Evolutionary conservation across 1,140 invertebrate species (phyloP), one percentile per base, ranked within the genome.

Genomic region (Ceratina australensis): DNA sequence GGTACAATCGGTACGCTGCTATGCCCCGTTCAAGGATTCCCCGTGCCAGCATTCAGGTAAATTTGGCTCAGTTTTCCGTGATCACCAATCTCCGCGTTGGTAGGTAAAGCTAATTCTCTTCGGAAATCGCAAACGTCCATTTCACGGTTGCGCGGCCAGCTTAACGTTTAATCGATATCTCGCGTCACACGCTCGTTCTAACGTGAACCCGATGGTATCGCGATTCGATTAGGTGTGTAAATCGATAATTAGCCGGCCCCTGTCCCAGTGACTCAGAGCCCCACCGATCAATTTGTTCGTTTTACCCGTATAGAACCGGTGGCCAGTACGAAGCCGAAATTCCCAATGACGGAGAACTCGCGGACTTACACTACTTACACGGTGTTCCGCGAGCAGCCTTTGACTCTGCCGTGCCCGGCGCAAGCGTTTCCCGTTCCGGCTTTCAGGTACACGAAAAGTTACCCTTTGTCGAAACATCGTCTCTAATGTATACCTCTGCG

Each of bases 291-390:
- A 60, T 42, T 54, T 20, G 56, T 59, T 87, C 74, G 28, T 67
- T 81, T 72, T 81, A 78, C 33, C 33, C 33, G 33, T 78, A 56
- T 89, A 96, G 96, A 96, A 87, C 96, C 96, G 26, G 94, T 96
- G 80, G 94, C 95, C 89, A 95, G 94, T 86, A 95, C 95, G 72
- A 93, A 94, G 71, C 96, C 96, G 57, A 96, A 95, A 92, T 94
- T 97, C 89, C 95, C 95, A 52, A 94, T 94, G 87, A 94, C 91
- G 78, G 95, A 94, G 88, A 94, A 93, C 88, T 94, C 93, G 90
- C 93, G 93, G 82, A 83, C 83, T n/a, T 87, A 91, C 16, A 86
- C 91, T 78, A 93, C 91, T 84, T 82, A 79, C 16, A 83, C 76
- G 26, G 76, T 83, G 42, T 92, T 87, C 87, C 91, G 89, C 82